These are phyloP conservation scores for Thymallus thymallus DNA, from an alignment of 2,113 vertebrate species.

Conservation along the genomic window DNA sequence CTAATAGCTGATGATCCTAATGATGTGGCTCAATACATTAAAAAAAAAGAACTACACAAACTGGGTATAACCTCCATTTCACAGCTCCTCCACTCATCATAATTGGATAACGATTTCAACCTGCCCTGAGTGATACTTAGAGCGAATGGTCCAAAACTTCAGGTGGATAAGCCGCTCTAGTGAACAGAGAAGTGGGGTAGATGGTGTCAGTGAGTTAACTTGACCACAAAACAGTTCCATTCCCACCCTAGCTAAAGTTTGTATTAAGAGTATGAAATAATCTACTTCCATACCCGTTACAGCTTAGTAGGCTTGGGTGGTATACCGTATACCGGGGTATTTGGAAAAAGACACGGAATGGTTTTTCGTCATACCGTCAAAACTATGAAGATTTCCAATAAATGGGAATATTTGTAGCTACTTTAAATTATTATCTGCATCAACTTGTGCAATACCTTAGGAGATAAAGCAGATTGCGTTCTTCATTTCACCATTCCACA, in stretches of 20 bases:
- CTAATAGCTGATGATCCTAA: conserved; percentile 3
- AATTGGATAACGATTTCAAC: conserved; percentile 36
- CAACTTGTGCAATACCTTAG: no score
- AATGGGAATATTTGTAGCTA: no score
- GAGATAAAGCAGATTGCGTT: no score
- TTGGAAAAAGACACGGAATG: no score
- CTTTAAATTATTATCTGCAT: no score
- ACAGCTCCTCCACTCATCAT: conserved; percentile 37
- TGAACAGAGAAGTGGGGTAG: background rate
- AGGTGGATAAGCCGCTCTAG: background rate
- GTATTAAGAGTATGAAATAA: no score
- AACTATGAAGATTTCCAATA: no score
- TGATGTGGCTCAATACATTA: conserved; percentile 2
- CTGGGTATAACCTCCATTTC: conserved; percentile 33
- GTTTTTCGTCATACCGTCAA: no score
- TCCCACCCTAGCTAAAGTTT: conserved; percentile 35
- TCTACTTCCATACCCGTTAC: no score
- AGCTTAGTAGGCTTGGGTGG: no score
- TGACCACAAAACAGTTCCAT: conserved; percentile 55
- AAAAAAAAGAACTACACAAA: conserved; percentile 41
- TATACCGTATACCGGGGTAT: no score
- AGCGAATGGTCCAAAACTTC: conserved; percentile 10
- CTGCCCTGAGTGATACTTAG: conserved; percentile 37
- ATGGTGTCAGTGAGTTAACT: conserved; percentile 37
- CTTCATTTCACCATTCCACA: no score